Conservation (phyloP, 2,797 vertebrate genomes). For the Acomys russatus region DNA sequence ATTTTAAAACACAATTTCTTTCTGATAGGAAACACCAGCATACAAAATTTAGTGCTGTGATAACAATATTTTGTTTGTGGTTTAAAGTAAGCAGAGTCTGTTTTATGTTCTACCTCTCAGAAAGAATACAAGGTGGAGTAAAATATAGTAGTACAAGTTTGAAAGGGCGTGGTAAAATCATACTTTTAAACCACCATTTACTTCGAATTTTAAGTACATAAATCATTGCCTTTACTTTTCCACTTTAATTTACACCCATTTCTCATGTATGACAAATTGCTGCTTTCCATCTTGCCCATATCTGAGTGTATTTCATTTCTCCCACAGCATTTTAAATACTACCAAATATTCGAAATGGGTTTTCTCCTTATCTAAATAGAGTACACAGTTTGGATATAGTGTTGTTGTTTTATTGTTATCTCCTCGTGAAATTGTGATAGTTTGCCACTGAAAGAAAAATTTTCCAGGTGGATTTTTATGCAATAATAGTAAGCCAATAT, state of each 20-base stretch:
- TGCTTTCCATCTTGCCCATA: background rate
- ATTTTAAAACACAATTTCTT: constrained; percentile 22
- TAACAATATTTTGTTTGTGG: constrained; percentile 21
- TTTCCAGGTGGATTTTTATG: background rate
- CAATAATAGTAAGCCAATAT: constrained; percentile 8
- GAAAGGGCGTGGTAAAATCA: background rate
- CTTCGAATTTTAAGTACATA: constrained; percentile 8
- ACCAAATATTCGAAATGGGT: background rate
- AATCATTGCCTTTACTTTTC: constrained; percentile 13
- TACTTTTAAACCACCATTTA: constrained; percentile 48
- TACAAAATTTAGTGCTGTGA: background rate
- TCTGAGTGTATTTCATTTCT: background rate
- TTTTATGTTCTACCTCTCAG: constrained; percentile 62
- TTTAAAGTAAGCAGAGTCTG: constrained; percentile 49
- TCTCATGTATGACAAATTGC: background rate
- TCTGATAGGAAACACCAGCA: constrained; percentile 14
- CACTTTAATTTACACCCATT: background rate
- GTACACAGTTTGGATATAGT: background rate
- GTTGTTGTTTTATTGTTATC: background rate
- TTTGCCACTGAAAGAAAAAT: background rate
- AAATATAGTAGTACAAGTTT: constrained; percentile 53
- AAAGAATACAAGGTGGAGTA: constrained; percentile 43
- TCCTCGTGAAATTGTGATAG: background rate
- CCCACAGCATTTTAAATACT: background rate
- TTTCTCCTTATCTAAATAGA: background rate